Evolutionary conservation across 2,797 vertebrate genomes (phyloP), one percentile per base, ranked within the genome.

Genomic region (Ctenopoma multispine): DNA sequence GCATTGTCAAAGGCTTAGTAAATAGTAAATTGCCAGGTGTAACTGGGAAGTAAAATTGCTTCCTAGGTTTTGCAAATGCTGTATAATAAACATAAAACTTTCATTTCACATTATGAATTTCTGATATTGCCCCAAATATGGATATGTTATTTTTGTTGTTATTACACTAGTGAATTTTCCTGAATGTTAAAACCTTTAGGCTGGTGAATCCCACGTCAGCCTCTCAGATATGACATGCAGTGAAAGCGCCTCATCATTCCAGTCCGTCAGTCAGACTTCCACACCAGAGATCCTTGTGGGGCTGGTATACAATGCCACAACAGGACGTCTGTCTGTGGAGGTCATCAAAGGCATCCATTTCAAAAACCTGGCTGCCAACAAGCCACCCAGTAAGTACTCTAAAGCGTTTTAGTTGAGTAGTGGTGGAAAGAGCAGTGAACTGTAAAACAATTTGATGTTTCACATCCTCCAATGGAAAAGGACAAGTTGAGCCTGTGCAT

Each of bases 261-360:
- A 96, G 86, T 98, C 98, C n/a, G 93, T 96, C 58, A 96, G 95
- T 78, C 97, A 96, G 58, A 94, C 95, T 68, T 95, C 96, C 17
- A 93, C 95, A 63, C 97, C 97, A 24, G 97, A 99, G 94, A 97
- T 99, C 86, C 96, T 99, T 57, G 63, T 99, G 69, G 98, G 98
- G 53, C 95, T 99, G 78, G 95, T 98, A 79, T 99, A 99, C 94
- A 99, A 99, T 1, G 97, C 97, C 90, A 98, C 97, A 11, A 99
- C 97, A 15, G 98, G 98, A 83, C 96, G 97, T 73, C 96, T 99
- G 64, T 97, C 98, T 2, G 97, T 98, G 85, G 97, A 99, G 93
- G 93, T 99, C 93, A 99, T 99, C 93, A 99, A 97, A 94, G 98
- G 98, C 91, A 98, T 97, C 93, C 97, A 99, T 92, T 99, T 99